Evolutionary conservation across 1,140 invertebrate genomes (phyloP).

Genomic region (Megalopta genalis): DNA sequence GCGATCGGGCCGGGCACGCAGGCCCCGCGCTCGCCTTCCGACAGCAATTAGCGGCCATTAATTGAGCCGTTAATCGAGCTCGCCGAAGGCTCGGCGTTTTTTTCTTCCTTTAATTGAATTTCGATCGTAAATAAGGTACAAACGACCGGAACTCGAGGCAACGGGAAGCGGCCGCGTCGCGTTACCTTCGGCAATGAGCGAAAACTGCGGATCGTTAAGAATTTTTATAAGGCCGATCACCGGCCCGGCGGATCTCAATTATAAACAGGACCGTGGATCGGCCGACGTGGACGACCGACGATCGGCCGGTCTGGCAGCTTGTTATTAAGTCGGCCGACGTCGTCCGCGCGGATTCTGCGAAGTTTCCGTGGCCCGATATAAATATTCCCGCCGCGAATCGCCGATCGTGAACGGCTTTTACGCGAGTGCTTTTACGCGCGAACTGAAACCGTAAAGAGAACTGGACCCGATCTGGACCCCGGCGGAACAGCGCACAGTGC

Average conservation of each 20-base stretch:
- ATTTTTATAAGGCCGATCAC: conserved; percentile 2
- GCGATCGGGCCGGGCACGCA: too few relatives aligned
- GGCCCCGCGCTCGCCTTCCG: background rate
- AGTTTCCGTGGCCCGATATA: background rate
- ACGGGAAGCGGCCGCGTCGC: background rate
- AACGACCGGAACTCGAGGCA: conserved; percentile 7
- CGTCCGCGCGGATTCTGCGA: conserved; percentile 15
- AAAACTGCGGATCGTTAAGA: conserved; percentile 28
- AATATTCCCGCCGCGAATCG: too few relatives aligned
- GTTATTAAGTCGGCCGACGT: conserved; percentile 33
- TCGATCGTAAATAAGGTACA: conserved; percentile 10
- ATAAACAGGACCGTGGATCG: conserved; percentile 18
- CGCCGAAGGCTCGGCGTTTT: background rate
- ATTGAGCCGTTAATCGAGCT: conserved; percentile 33
- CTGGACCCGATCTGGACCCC: too few relatives aligned
- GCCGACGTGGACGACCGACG: background rate
- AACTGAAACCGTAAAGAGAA: background rate
- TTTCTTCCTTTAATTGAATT: conserved; percentile 22
- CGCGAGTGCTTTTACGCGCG: background rate
- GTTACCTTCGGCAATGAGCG: conserved; percentile 18
- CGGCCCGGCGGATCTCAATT: conserved; percentile 31
- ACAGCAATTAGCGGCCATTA: conserved; percentile 21
- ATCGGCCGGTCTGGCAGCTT: too few relatives aligned
- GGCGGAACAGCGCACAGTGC: too few relatives aligned
- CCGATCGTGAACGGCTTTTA: too few relatives aligned